Evolutionary conservation across 1,140 invertebrate genomes (phyloP).

Genomic region (Colletes latitarsis): DNA sequence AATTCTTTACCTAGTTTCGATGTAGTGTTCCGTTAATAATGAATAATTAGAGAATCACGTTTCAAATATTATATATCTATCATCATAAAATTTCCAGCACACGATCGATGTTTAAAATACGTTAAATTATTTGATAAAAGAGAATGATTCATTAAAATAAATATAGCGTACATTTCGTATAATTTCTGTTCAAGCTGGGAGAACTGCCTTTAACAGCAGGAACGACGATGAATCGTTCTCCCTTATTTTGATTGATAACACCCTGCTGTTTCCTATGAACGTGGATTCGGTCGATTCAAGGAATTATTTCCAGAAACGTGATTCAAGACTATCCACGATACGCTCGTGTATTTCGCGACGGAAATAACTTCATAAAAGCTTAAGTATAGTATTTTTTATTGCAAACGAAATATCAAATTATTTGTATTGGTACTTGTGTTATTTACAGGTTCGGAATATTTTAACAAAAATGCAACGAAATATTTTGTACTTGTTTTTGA

Average conservation of each 20-base stretch:
- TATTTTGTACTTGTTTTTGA: no score
- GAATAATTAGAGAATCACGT: no score
- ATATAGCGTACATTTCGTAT: neutral
- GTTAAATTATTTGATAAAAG: no score
- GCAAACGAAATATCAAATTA: no score
- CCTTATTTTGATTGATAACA: conserved; percentile 5
- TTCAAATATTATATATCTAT: no score
- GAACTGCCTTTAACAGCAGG: neutral
- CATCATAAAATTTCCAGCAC: no score
- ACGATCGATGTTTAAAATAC: no score
- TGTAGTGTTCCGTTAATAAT: no score
- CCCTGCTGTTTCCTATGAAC: neutral
- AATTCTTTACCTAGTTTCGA: no score
- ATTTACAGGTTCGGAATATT: neutral
- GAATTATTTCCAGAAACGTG: conserved; percentile 9
- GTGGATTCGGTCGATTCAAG: neutral
- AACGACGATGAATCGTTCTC: neutral
- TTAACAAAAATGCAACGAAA: no score
- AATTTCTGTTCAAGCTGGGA: neutral
- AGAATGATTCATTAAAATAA: no score
- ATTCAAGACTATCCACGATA: conserved; percentile 7
- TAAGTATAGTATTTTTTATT: neutral
- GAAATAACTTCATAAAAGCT: neutral
- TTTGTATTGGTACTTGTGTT: no score
- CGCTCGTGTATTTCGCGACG: conserved; percentile 20